Evolutionary conservation across 2,113 vertebrate genomes (phyloP), one percentile per base, ranked within the genome.

Genomic region (Oreocharis arfaki): DNA sequence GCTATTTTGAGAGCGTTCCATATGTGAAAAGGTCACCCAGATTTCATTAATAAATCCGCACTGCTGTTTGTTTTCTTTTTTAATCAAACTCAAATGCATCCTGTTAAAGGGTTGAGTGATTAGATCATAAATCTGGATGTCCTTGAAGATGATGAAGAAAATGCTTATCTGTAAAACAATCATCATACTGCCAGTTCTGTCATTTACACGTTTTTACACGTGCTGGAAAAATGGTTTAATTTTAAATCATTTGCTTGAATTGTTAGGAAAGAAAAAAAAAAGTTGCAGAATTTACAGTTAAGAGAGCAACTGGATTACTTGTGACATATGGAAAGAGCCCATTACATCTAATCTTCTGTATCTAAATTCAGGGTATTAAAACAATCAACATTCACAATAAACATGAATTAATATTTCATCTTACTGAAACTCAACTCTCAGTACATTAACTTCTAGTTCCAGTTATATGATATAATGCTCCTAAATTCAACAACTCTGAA

Each of bases 61-160:
- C 93, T 83, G 97, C 79, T 96, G 94, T 98, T 98, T 98, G 97
- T 98, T 98, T 98, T 97, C 97, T 96, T 96, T 98, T 98, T 98
- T 98, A 99, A 98, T 99, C 98, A 98, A 98, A 98, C 97, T 98
- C 97, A 98, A 98, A 98, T 98, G 97, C 96, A 97, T 98, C 97
- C 98, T 97, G 97, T 98, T 99, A 98, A 99, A 98, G 98, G 98
- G 96, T 97, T 98, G 97, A 98, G 98, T 98, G 98, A 98, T 98
- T 98, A 98, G 98, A 98, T 98, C 98, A 73, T 99, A 99, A 99
- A 99, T 99, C 98, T 98, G 92, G 76, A 97, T 97, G 98, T 99
- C 98, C 99, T 99, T 99, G 98, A 98, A 98, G 98, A 98, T 98
- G 98, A 98, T 97, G 98, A 98, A 98, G 98, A 98, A 99, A 98